Evolutionary conservation across 2,113 vertebrate genomes (phyloP), one percentile per base, ranked within the genome.

Genomic region (Odontesthes bonariensis): DNA sequence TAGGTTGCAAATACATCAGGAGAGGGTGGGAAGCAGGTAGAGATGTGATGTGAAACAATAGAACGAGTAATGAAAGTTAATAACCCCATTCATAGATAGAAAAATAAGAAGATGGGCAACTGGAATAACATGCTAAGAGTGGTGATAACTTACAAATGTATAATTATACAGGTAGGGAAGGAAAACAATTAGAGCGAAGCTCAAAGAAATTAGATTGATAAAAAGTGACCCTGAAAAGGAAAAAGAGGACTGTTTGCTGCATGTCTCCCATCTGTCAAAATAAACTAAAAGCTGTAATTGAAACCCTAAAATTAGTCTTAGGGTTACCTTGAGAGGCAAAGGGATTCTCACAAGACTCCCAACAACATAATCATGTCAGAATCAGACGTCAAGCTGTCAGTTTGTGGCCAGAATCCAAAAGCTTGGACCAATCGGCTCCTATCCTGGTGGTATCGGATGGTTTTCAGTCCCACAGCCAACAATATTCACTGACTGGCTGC

Each of bases 51-150:
- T 19, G 33, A 51, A 5, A 27, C 6, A 70, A 27, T 1, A 31
- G 22, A n/a, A 57, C 20, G 5, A 6, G 9, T 22, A 62, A 54
- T 54, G 58, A 19, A 44, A 17, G 38, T 6, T 31, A 72, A 52
- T 40, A 33, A 54, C 27, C 27, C 27, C 17, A 33, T 44, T 44
- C 54, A 38, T 35, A 68, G 46, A 61, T 8, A 22, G 61, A 69
- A 55, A n/a, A 16, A n/a, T 11, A 52, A 47, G 5, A 40, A 22
- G 44, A 31, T 27, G 51, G 9, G 32, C 33, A 31, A 75, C 11
- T 42, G 2, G 35, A 38, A 59, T 22, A 47, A 44, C 55, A 22
- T 14, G 42, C 42, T 54, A 11, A 76, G 53, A 68, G 55, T 27
- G 27, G 27, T 27, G 27, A 27, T 27, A 27, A 38, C 6, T 55